Evolutionary conservation across 2,888 invertebrate species (phyloP).

Genomic region (Microdon myrmicae): DNA sequence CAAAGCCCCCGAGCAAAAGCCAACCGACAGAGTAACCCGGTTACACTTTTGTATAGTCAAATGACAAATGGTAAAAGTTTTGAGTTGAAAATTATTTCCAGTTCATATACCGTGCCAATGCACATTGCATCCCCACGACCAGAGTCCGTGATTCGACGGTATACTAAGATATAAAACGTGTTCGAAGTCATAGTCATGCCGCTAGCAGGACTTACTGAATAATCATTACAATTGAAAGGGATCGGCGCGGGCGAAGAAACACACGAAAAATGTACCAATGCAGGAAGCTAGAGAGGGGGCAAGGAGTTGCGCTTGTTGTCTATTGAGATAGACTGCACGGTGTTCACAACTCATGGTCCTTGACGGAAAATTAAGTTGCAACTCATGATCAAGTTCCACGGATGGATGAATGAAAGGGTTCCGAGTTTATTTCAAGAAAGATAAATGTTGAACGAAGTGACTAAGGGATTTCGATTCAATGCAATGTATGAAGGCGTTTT

Average conservation of each 20-base stretch:
- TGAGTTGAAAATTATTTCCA: constrained; percentile 48
- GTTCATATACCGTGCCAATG: constrained; percentile 31
- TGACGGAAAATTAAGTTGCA: constrained; percentile 38
- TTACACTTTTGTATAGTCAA: constrained; percentile 22
- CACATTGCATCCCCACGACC: constrained; percentile 6
- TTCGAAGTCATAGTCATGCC: constrained; percentile 8
- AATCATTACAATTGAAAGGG: constrained; percentile 39
- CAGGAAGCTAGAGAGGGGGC: no score
- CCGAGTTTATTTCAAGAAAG: no score
- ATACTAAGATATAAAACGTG: constrained; percentile 26
- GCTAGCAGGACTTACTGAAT: constrained; percentile 30
- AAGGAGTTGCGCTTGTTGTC: constrained; percentile 26
- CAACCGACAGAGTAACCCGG: constrained; percentile 26
- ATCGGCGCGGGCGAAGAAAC: no score
- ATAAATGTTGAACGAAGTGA: no score
- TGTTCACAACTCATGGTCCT: constrained; percentile 42
- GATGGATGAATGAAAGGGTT: no score
- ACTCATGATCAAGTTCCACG: no score
- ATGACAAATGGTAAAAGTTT: constrained; percentile 51
- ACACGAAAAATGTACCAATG: no score
- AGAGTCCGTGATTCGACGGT: constrained; percentile 10
- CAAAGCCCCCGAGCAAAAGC: constrained; percentile 9
- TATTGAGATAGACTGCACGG: constrained; percentile 42
- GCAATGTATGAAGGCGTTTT: no score
- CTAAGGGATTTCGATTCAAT: no score